phyloP scores from a whole-genome alignment of 30 jellyfish, hydroid and myxozoan genomes.

The Morbakka virulenta region DNA sequence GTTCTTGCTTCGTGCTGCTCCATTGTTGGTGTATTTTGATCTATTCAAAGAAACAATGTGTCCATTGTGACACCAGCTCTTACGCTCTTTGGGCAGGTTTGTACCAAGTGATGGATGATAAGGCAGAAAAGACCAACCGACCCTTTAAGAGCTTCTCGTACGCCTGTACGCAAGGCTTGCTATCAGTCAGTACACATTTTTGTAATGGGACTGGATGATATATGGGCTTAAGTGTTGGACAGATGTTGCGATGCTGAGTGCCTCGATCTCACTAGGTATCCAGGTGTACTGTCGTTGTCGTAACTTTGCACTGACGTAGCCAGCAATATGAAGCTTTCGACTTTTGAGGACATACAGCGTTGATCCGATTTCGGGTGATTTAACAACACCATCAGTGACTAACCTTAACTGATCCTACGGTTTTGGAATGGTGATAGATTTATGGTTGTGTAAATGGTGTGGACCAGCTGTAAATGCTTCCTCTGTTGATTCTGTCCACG shows the following conservation, averaged over 20 bases:
- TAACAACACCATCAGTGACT: constrained; percentile 51
- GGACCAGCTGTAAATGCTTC: too few species aligned
- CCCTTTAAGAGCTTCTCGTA: constrained; percentile 40
- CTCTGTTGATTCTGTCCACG: constrained; percentile 29
- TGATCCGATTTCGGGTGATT: constrained; percentile 37
- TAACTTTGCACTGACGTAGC: constrained; percentile 56
- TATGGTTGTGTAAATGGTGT: too few species aligned
- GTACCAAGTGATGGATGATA: too few species aligned
- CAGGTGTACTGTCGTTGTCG: constrained; percentile 43
- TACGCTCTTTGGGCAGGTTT: too few species aligned
- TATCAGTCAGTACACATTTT: constrained; percentile 41
- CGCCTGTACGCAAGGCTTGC: constrained; percentile 75
- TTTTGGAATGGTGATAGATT: constrained; percentile 33
- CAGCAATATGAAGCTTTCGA: constrained; percentile 30
- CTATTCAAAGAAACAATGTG: too few species aligned
- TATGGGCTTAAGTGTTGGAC: constrained; percentile 43
- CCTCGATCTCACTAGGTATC: constrained; percentile 62
- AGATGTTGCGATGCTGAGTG: constrained; percentile 57
- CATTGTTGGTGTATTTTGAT: too few species aligned
- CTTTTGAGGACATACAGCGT: constrained; percentile 24
- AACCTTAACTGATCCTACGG: constrained; percentile 42
- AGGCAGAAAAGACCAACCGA: too few species aligned
- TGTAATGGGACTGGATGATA: constrained; percentile 47
- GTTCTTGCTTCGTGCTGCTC: too few species aligned
- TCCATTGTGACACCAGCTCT: too few species aligned